Conservation (phyloP, 2,888 invertebrate species). For the Nymphalis polychloros region DNA sequence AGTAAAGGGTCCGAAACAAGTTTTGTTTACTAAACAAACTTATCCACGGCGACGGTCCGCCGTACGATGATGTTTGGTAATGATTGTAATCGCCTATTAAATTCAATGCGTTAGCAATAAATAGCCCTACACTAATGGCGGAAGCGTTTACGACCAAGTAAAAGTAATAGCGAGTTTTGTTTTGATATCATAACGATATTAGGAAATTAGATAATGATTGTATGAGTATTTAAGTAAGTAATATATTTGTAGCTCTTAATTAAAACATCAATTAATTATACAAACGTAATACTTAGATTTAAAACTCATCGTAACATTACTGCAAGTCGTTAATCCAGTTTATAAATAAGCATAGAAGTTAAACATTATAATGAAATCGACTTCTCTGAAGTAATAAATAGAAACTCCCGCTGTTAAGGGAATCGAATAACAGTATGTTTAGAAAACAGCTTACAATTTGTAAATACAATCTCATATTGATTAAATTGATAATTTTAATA, state of each 20-base stretch:
- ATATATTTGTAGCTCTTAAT: slow-evolving; percentile 1
- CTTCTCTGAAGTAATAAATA: slow-evolving; percentile 1
- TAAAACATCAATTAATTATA: slow-evolving; percentile 2
- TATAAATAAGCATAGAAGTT: slow-evolving; percentile 7
- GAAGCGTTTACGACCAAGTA: slow-evolving; percentile 2
- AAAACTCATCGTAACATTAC: not conserved
- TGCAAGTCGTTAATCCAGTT: slow-evolving; percentile 1
- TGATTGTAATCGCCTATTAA: slow-evolving; percentile 31
- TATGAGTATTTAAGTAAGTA: not conserved
- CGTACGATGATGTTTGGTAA: slow-evolving; percentile 30
- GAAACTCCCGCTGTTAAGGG: not conserved
- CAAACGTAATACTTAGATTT: not conserved
- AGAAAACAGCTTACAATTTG: not conserved
- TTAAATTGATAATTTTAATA: not conserved
- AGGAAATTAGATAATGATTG: slow-evolving; percentile 3
- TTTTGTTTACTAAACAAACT: slow-evolving; percentile 70
- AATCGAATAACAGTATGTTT: slow-evolving; percentile 7
- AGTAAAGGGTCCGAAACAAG: slow-evolving; percentile 59
- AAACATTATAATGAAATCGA: slow-evolving; percentile 5
- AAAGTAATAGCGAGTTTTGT: slow-evolving; percentile 5
- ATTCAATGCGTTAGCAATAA: slow-evolving; percentile 36
- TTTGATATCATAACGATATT: slow-evolving; percentile 14
- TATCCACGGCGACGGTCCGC: slow-evolving; percentile 55
- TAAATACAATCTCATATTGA: not conserved
- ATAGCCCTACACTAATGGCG: slow-evolving; percentile 42